These are phyloP conservation scores for Aeoliscus strigatus DNA, from an alignment of 2,797 vertebrate genomes.

Conservation along the genomic window DNA sequence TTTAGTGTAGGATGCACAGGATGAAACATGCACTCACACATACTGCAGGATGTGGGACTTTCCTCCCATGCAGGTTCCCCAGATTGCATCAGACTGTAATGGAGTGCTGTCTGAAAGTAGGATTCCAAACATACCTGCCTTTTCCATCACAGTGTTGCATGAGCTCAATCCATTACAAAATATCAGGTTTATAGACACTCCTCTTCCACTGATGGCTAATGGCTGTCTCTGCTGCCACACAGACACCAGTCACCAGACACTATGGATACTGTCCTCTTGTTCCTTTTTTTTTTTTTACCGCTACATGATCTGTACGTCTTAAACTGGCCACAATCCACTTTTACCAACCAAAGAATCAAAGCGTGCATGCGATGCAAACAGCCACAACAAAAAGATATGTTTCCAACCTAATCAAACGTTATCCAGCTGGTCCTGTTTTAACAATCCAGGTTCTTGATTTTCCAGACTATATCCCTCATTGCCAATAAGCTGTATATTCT, in stretches of 20 bases:
- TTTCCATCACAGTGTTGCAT: conserved; percentile 68
- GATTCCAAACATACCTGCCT: conserved; percentile 73
- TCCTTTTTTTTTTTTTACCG: conserved; percentile 21
- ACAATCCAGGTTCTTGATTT: conserved; percentile 38
- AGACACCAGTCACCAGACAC: conserved; percentile 44
- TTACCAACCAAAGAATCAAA: conserved; percentile 17
- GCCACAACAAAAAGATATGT: conserved; percentile 19
- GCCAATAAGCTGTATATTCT: conserved; percentile 49
- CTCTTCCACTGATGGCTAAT: conserved; percentile 58
- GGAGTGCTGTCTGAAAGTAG: conserved; percentile 47
- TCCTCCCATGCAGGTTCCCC: conserved; percentile 40
- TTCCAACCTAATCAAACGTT: conserved; percentile 36
- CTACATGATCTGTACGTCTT: conserved; percentile 35
- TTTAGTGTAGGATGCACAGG: conserved; percentile 53
- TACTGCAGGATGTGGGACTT: conserved; percentile 56
- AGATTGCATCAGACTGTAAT: conserved; percentile 62
- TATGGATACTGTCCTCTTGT: conserved; percentile 19
- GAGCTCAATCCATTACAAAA: conserved; percentile 60
- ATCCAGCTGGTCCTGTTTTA: conserved; percentile 51
- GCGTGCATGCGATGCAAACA: conserved; percentile 21
- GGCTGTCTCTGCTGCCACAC: conserved; percentile 54
- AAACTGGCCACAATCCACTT: conserved; percentile 27
- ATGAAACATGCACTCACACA: conserved; percentile 26
- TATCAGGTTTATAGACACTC: conserved; percentile 62
- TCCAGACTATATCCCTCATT: conserved; percentile 37